Evolutionary conservation across 2,113 vertebrate genomes (phyloP), one percentile per base, ranked within the genome.

Genomic region (Lipotes vexillifer): DNA sequence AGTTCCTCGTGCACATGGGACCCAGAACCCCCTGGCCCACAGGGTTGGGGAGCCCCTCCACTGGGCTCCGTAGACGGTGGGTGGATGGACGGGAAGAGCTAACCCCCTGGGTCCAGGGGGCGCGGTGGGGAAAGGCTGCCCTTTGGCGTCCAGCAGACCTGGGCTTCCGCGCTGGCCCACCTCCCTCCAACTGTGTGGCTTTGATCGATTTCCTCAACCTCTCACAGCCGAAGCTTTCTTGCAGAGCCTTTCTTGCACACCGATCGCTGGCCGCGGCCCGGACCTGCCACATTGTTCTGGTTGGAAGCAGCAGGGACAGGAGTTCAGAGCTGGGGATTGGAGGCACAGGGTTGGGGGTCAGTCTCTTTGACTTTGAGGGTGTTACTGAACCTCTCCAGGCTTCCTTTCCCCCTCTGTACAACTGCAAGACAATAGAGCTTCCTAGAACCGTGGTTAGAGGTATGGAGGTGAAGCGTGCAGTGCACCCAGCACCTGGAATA

Each of bases 41-140:
- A 6, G 18, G 38, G 72, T 29, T 23, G 11, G 10, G 29, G 36
- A 3, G 15, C 4, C 29, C 36, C 80, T 81, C 2, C 0, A 3
- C 0, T 6, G n/a, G 17, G n/a, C 38, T n/a, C 23, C 0, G 0
- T 10, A 1, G 0, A 0, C 57, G 36, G 6, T 0, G 17, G 0
- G 3, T 27, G 38, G 31, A 33, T 0, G 17, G 18, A 41, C 3
- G 38, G 63, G 12, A 29, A 31, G 1, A 44, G 13, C 46, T 86
- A 61, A 29, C 23, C 5, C 61, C 20, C 11, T 9, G 7, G 21
- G 59, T 15, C 57, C 5, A 31, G 6, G 33, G 46, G 20, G 1
- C 17, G n/a, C 0, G 1, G 66, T 25, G 46, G 46, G 23, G 25
- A 12, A 5, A 49, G 72, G 2, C 6, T 18, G 27, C 31, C 11